Evolutionary conservation across 2,113 vertebrate genomes (phyloP).

Genomic region (Gnathonemus longibarbis): DNA sequence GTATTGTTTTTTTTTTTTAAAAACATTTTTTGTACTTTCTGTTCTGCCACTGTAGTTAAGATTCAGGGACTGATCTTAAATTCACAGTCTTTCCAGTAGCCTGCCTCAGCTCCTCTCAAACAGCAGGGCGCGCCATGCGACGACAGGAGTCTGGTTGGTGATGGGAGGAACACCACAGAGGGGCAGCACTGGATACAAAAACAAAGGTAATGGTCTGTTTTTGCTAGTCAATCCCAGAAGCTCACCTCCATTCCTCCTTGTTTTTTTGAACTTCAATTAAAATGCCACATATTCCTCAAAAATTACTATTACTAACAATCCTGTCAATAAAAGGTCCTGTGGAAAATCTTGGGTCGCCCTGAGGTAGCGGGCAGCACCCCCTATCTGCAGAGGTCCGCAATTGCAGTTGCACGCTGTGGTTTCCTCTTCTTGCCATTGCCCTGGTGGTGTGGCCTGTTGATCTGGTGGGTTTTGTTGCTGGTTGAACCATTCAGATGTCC

Average conservation of each 20-base stretch:
- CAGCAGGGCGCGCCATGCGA: conserved; percentile 42
- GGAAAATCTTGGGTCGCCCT: conserved; percentile 39
- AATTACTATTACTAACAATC: conserved; percentile 41
- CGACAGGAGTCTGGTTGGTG: conserved; percentile 39
- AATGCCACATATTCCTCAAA: conserved; percentile 39
- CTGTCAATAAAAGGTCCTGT: conserved; percentile 41
- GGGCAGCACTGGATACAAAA: conserved; percentile 34
- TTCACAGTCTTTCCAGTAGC: conserved; percentile 38
- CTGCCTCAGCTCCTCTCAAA: conserved; percentile 44
- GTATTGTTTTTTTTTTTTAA: conserved; percentile 35
- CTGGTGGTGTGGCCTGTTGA: conserved; percentile 80
- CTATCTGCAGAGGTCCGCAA: conserved; percentile 94
- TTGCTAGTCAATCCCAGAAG: conserved; percentile 48
- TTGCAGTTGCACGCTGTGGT: conserved; percentile 79
- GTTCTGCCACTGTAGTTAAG: conserved; percentile 25
- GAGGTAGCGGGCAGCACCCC: conserved; percentile 37
- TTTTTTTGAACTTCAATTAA: conserved; percentile 38
- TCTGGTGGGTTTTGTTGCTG: conserved; percentile 75
- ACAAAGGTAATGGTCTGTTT: conserved; percentile 48
- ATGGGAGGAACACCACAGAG: conserved; percentile 41
- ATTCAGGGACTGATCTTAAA: conserved; percentile 46
- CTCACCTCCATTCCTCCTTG: conserved; percentile 32
- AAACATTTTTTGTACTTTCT: conserved; percentile 43
- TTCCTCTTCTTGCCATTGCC: conserved; percentile 92
- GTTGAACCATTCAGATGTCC: conserved; percentile 63